Conservation (phyloP, 2,888 invertebrate genomes). For the Cosmorhoe ocellata region DNA sequence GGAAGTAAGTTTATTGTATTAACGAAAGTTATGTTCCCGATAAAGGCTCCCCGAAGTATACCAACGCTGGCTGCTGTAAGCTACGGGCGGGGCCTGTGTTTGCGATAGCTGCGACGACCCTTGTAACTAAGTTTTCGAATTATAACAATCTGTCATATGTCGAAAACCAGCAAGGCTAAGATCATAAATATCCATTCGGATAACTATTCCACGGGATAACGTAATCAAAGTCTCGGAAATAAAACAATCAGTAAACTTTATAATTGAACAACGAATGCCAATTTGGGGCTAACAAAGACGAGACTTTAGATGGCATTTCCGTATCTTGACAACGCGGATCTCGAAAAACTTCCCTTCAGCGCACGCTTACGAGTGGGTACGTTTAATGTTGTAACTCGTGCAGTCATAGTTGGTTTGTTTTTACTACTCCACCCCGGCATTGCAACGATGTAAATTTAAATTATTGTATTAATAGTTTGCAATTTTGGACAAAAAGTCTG, state of each 20-base stretch:
- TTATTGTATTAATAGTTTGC: too few relatives aligned
- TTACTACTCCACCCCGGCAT: too few relatives aligned
- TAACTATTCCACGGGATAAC: conserved; percentile 27
- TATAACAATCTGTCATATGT: conserved; percentile 58
- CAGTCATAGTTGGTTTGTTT: too few relatives aligned
- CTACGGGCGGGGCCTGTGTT: conserved; percentile 47
- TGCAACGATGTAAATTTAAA: too few relatives aligned
- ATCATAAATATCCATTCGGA: conserved; percentile 41
- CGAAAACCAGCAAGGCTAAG: conserved; percentile 40
- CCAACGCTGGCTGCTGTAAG: conserved; percentile 27
- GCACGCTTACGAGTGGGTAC: too few relatives aligned
- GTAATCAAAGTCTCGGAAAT: conserved; percentile 26
- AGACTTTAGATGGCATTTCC: conserved; percentile 11
- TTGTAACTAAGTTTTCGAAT: conserved; percentile 62
- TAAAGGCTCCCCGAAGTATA: conserved; percentile 40
- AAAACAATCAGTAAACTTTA: conserved; percentile 29
- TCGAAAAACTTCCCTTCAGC: not conserved
- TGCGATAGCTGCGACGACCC: conserved; percentile 53
- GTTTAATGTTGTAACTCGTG: too few relatives aligned
- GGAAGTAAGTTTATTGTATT: conserved; percentile 50
- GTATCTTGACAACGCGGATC: conserved; percentile 14
- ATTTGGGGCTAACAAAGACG: conserved; percentile 6
- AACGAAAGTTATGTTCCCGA: conserved; percentile 43
- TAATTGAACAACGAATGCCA: conserved; percentile 19
- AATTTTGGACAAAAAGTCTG: too few relatives aligned